A percentile compares a stretch with the other conserved stretches of the same genome.
Evolutionary conservation across 2,888 invertebrate genomes (phyloP).

Genomic region (Tenthredo mesomela): DNA sequence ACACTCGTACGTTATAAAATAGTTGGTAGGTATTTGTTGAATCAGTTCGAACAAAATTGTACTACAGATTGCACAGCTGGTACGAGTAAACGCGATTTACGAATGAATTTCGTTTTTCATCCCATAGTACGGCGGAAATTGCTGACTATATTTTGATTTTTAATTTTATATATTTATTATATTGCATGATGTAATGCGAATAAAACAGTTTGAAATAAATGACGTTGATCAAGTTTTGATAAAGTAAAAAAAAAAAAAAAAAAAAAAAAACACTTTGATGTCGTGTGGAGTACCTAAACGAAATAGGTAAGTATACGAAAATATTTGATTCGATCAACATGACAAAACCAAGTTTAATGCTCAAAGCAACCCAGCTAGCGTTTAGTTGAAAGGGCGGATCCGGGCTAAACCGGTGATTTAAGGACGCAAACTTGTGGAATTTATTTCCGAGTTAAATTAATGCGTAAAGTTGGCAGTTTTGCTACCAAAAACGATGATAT

Average conservation of each 20-base stretch:
- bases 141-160: not conserved
- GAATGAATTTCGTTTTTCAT: not conserved
- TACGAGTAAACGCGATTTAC: not conserved
- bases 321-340: slow-evolving; percentile 15
- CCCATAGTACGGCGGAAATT: not conserved
- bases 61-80: not conserved
- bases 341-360: slow-evolving; percentile 10
- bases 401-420: slow-evolving; percentile 41
- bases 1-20: not conserved
- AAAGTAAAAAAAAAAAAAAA: slow-evolving; percentile 6
- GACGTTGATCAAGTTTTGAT: not conserved
- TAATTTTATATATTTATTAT: not conserved
- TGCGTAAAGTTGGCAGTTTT: slow-evolving; percentile 19
- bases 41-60: not conserved
- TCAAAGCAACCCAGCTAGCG: not conserved
- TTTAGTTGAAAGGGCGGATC: slow-evolving; percentile 14
- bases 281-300: not conserved
- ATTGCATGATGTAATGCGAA: not conserved
- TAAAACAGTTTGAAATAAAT: not conserved
- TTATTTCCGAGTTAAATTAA: slow-evolving; percentile 44
- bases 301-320: not conserved
- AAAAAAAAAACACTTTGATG: slow-evolving; percentile 31
- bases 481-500: slow-evolving; percentile 17
- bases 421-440: slow-evolving; percentile 31
- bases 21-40: not conserved